Base-by-base conservation (phyloP, 2,797 vertebrate genomes). In the Sebastes hubbsi region DNA sequence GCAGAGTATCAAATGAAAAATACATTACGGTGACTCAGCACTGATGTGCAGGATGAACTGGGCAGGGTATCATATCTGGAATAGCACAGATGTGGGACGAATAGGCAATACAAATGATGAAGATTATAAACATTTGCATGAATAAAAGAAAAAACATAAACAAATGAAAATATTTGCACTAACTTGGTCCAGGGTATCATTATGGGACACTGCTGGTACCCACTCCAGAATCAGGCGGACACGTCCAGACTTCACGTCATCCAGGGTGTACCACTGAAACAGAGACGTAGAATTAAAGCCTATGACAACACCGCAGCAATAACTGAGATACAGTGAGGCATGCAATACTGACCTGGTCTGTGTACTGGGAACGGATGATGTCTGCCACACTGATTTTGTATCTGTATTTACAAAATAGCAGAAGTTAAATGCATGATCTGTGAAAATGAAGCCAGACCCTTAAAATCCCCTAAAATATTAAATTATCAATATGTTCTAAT, bases 191-290 rank as follows among this genome's bases (percentile, higher is more conserved):
- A 99, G 89, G 61, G 91, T 89, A 18, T 94, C 78, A 54, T 94
- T 75, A 20, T 90, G 89, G 22, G 95, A 93, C 2, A 88, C 85
- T 4, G 93, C 91, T 16, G 91, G 91, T 66, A 98, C 95, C 91
- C 96, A 97, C 77, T 98, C 97, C 84, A 97, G 89, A 75, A 96
- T 94, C 73, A 98, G 91, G 71, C 96, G 97, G 70, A 98, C 91
- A 8, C 91, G 92, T 66, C 97, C 97, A 3, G 97, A 97, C 66
- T 97, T 97, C 5, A 97, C 97, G 0, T 96, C 96, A 49, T 93
- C 95, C 79, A 98, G 90, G 13, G 93, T 90, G 88, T 96, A 95
- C 97, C 97, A 98, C 97, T 98, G 90, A 78, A 83, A 89, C 24
- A 93, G 1, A 87, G 29, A 76, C 0, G 1, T 5, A 55, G 61